A percentile compares a stretch with the other conserved stretches of the same genome.
Evolutionary conservation across 1,140 invertebrate species (phyloP).

Genomic region (Lucilia cuprina): DNA sequence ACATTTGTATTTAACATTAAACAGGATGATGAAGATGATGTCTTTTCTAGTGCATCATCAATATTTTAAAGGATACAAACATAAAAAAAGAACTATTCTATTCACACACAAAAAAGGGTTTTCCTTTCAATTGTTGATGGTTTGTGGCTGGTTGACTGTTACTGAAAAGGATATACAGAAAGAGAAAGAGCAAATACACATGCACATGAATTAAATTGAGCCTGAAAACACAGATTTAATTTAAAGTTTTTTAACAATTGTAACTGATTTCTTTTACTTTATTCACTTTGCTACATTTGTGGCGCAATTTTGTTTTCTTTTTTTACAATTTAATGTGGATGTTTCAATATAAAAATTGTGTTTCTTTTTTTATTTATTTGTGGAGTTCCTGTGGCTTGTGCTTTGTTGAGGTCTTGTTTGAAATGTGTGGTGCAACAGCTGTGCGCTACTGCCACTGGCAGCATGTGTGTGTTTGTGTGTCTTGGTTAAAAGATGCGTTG

Average conservation of each 20-base stretch:
- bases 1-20: not conserved
- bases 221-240: conserved; percentile 34
- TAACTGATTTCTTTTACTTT: conserved; percentile 8
- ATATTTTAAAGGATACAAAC: not conserved
- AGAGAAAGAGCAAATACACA: not conserved
- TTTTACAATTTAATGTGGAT: not conserved
- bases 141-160: not conserved
- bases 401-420: not conserved
- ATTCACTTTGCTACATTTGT: conserved; percentile 16
- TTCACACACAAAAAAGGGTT: not conserved
- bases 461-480: not conserved
- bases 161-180: not conserved
- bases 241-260: conserved; percentile 26
- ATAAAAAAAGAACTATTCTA: not conserved
- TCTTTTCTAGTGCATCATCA: not conserved
- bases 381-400: conserved; percentile 21
- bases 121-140: conserved; percentile 3
- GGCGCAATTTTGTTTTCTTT: conserved; percentile 9
- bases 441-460: not conserved
- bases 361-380: conserved; percentile 6
- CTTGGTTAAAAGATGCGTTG: not conserved
- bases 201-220: conserved; percentile 34
- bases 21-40: not conserved
- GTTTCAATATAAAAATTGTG: not conserved
- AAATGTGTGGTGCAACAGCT: conserved; percentile 26